Percentiles rank a stretch among this genome's conserved stretches.
Evolutionary conservation across 2,888 invertebrate genomes (phyloP).

Genomic region (Macaria notata): DNA sequence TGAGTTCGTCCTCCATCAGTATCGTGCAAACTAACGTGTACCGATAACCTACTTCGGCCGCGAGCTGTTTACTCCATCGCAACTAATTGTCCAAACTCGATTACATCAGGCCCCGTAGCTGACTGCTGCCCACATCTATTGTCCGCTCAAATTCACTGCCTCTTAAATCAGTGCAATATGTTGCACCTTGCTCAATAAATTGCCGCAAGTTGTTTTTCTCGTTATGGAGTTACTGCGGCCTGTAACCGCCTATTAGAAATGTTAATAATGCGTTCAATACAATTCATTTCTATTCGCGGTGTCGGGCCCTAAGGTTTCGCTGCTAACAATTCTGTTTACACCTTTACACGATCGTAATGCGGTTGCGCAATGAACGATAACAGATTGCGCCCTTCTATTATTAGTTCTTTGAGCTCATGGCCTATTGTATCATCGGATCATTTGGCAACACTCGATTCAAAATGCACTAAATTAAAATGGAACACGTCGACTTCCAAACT

Average conservation of each 20-base stretch:
- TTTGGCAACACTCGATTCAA: conserved; percentile 39
- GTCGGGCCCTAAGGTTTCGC: conserved; percentile 40
- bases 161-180: conserved; percentile 38
- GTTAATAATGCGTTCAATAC: conserved; percentile 27
- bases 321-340: conserved; percentile 61
- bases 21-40: conserved; percentile 41
- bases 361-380: conserved; percentile 56
- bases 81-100: conserved; percentile 60
- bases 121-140: conserved; percentile 47
- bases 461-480: conserved; percentile 18
- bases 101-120: conserved; percentile 51
- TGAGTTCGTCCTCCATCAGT: conserved; percentile 46
- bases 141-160: conserved; percentile 44
- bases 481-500: conserved; percentile 6
- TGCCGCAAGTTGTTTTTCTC: conserved; percentile 46
- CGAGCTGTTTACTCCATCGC: conserved; percentile 58
- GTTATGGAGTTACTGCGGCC: conserved; percentile 31
- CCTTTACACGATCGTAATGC: conserved; percentile 37
- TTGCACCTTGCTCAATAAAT: conserved; percentile 49
- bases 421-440: conserved; percentile 45
- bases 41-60: conserved; percentile 64
- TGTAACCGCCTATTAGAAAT: conserved; percentile 36
- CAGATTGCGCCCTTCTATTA: conserved; percentile 52
- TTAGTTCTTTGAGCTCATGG: conserved; percentile 43
- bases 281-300: conserved; percentile 40